These are phyloP conservation scores for Alloplasta piceator DNA, from an alignment of 2,888 invertebrate species.

Conservation along the genomic window DNA sequence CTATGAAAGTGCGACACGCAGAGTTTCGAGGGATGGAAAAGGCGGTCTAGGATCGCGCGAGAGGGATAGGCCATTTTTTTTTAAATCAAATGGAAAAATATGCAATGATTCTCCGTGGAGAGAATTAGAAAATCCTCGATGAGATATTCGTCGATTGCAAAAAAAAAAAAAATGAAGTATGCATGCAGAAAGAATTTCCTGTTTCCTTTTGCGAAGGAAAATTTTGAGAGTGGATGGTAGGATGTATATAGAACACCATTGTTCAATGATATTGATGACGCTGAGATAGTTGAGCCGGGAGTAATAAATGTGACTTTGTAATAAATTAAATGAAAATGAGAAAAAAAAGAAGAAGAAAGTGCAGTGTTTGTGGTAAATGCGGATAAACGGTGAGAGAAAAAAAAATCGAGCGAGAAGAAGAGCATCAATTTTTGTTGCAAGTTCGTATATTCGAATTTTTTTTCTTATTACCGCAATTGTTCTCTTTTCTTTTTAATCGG, in stretches of 20 bases:
- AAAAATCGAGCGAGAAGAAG: slow-evolving; percentile 17
- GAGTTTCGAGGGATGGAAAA: slow-evolving; percentile 31
- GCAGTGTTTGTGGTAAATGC: slow-evolving; percentile 20
- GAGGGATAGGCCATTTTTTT: slow-evolving; percentile 41
- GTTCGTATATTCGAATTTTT: slow-evolving; percentile 16
- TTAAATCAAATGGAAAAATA: slow-evolving; percentile 19
- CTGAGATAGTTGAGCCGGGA: slow-evolving; percentile 76
- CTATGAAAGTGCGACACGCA: slow-evolving; percentile 40
- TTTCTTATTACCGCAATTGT: slow-evolving; percentile 9
- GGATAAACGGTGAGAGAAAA: slow-evolving; percentile 39
- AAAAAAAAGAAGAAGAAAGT: slow-evolving; percentile 42
- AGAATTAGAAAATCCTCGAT: slow-evolving; percentile 36
- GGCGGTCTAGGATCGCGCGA: slow-evolving; percentile 37
- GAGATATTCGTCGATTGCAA: too few species aligned
- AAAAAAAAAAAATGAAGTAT: slow-evolving; percentile 52
- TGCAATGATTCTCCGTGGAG: slow-evolving; percentile 26
- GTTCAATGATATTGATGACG: slow-evolving; percentile 77
- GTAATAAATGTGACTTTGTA: slow-evolving; percentile 81
- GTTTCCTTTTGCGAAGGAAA: slow-evolving; percentile 54
- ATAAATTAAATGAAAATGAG: slow-evolving; percentile 71
- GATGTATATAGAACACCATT: slow-evolving; percentile 79
- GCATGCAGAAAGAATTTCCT: slow-evolving; percentile 61
- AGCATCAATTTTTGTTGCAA: slow-evolving; percentile 29
- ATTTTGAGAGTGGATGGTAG: slow-evolving; percentile 70
- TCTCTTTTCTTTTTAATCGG: neutral